These are phyloP conservation scores for Cephus nigrinus DNA, from an alignment of 2,888 invertebrate species.

Conservation along the genomic window DNA sequence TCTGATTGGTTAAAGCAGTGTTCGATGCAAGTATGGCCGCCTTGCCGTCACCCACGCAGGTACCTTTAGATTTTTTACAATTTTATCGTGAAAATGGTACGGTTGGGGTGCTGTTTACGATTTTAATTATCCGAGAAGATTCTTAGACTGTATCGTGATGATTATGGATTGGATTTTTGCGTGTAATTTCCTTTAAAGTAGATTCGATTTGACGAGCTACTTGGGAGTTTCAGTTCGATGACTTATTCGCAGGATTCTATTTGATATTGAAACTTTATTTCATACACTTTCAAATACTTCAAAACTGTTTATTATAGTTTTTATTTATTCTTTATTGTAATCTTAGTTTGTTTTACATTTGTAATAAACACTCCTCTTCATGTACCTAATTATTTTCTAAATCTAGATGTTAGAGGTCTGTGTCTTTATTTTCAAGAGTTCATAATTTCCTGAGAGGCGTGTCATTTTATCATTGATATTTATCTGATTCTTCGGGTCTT, in stretches of 20 bases:
- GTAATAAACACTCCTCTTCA: neutral
- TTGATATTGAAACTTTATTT: neutral
- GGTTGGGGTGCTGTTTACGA: neutral
- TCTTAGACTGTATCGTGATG: neutral
- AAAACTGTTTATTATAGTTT: neutral
- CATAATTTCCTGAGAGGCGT: neutral
- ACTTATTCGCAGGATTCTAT: neutral
- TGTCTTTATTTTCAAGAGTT: neutral
- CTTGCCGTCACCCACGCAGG: slow-evolving; percentile 87
- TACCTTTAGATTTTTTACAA: slow-evolving; percentile 66
- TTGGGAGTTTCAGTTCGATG: neutral
- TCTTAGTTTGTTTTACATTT: neutral
- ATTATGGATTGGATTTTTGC: neutral
- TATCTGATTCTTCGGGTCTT: neutral
- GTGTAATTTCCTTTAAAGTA: neutral
- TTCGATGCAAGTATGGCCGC: slow-evolving; percentile 79
- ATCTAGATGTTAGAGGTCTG: neutral
- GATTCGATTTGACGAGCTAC: neutral
- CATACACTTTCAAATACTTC: neutral
- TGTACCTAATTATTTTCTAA: neutral
- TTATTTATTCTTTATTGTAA: neutral
- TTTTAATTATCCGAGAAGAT: neutral
- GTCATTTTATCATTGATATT: neutral
- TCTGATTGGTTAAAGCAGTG: slow-evolving; percentile 61
- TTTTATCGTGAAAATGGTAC: slow-evolving; percentile 16